phyloP scores from a whole-genome alignment of 1,140 invertebrate genomes.

The Himalopsyche phryganea region DNA sequence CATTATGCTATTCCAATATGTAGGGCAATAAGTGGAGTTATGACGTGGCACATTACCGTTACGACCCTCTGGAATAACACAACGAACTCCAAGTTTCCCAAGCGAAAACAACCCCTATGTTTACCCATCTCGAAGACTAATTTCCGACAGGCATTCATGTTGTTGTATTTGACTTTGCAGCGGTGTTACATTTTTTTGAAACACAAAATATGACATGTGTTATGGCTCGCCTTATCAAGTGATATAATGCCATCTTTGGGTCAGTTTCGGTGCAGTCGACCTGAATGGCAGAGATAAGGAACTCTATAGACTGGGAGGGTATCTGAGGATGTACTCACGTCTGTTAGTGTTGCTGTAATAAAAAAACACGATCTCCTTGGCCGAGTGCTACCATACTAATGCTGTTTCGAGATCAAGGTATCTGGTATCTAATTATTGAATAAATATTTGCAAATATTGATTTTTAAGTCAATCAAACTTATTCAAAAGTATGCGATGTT shows the following conservation, averaged over 20 bases:
- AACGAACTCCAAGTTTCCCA: neutral
- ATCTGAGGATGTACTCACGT: too few relatives aligned
- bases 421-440: too few relatives aligned
- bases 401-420: too few relatives aligned
- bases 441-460: too few relatives aligned
- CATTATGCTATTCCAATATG: slow-evolving; percentile 31
- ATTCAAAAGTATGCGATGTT: too few relatives aligned
- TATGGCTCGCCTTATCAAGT: slow-evolving; percentile 27
- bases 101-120: slow-evolving; percentile 3
- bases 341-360: slow-evolving; percentile 3
- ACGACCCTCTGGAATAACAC: slow-evolving; percentile 8
- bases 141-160: neutral
- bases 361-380: slow-evolving; percentile 4
- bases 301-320: slow-evolving; percentile 13
- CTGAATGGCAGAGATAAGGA: slow-evolving; percentile 32
- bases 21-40: slow-evolving; percentile 36
- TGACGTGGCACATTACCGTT: slow-evolving; percentile 31
- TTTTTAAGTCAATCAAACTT: too few relatives aligned
- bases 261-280: slow-evolving; percentile 33
- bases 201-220: slow-evolving; percentile 32
- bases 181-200: slow-evolving; percentile 25
- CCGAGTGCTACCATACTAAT: too few relatives aligned
- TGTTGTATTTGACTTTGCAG: neutral
- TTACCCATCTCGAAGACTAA: neutral
- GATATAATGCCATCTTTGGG: slow-evolving; percentile 32